phyloP scores from a whole-genome alignment of 30 jellyfish, hydroid and myxozoan genomes.

The Hydractinia echinata region DNA sequence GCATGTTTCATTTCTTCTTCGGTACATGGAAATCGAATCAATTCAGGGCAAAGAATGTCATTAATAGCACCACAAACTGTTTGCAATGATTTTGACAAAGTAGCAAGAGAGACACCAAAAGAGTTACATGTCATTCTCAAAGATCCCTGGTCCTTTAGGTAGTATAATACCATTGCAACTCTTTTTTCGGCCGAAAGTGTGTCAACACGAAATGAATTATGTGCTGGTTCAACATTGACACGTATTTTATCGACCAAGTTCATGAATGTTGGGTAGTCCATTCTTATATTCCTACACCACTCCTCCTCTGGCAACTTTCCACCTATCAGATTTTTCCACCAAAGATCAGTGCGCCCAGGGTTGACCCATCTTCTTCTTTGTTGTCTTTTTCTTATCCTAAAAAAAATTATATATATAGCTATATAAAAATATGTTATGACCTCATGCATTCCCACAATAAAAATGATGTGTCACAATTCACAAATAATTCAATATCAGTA shows the following conservation, averaged over 20 bases:
- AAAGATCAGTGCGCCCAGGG: constrained; percentile 47
- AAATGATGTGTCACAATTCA: no score
- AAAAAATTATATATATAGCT: no score
- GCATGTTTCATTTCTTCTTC: constrained; percentile 42
- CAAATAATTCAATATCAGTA: no score
- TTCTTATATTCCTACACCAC: constrained; percentile 12
- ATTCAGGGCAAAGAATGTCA: constrained; percentile 16
- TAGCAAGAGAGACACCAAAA: constrained; percentile 32
- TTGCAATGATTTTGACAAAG: constrained; percentile 9
- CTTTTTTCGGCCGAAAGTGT: constrained; percentile 25
- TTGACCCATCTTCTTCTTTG: constrained; percentile 33
- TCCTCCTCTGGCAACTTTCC: constrained; percentile 34
- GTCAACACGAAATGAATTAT: not conserved
- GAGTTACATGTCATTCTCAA: constrained; percentile 27
- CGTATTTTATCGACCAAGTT: constrained; percentile 18
- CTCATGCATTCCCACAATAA: no score
- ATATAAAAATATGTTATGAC: no score
- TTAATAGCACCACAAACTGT: constrained; percentile 20
- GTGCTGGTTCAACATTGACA: not conserved
- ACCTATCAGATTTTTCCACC: constrained; percentile 42
- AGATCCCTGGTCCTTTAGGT: constrained; percentile 3
- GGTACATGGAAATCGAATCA: constrained; percentile 22
- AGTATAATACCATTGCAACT: constrained; percentile 31
- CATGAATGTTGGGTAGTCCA: constrained; percentile 22
- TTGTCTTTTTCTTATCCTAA: not conserved